Evolutionary conservation across 2,888 invertebrate genomes (phyloP), one percentile per base, ranked within the genome.

Genomic region (Dicroscelio sp.): DNA sequence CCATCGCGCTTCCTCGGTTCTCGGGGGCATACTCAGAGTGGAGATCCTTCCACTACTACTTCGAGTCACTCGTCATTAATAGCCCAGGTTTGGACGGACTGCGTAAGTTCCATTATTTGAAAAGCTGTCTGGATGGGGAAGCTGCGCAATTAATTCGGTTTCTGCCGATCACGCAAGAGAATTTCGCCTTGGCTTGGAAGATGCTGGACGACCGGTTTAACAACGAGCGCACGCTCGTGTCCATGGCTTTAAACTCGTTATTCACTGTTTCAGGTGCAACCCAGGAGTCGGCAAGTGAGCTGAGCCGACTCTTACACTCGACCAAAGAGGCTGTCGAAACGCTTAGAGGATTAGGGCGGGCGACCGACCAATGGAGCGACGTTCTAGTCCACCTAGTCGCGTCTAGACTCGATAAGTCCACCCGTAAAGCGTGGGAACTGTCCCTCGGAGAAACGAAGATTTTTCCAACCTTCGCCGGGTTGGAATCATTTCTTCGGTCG

Each of bases 371-470:
- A 5, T 75, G 75, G 75, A 52, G 30, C 27, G 60, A 52, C 20
- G 6, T 84, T 0, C 25, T 84, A 5, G 84, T 84, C 0, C 31
- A 75, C 20, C 6, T 80, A 4, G 6, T 67, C 2, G 14, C 52
- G 8, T 25, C 30, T 20, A 30, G 30, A 20, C 2, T 80, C 1
- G 79, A 67, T 20, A 80, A 52, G 23, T 8, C n/a, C 8, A 67
- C 67, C 33, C 65, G 79, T 17, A 30, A 52, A 31, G 43, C 65
- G 14, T 43, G 60, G 60, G 60, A 78, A 20, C 25, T 80, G 14
- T 67, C 65, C 0, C 52, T 65, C 3, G 79, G 67, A 0, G 25
- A 48, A 20, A 1, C 27, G 6, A 0, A 25, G 3, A 30, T 30
- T 2, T 82, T 38, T 33, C 82, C 69, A 8, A 30, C 20, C 2